Evolutionary conservation across 2,797 vertebrate genomes (phyloP).

Genomic region (Crenuchus spilurus): DNA sequence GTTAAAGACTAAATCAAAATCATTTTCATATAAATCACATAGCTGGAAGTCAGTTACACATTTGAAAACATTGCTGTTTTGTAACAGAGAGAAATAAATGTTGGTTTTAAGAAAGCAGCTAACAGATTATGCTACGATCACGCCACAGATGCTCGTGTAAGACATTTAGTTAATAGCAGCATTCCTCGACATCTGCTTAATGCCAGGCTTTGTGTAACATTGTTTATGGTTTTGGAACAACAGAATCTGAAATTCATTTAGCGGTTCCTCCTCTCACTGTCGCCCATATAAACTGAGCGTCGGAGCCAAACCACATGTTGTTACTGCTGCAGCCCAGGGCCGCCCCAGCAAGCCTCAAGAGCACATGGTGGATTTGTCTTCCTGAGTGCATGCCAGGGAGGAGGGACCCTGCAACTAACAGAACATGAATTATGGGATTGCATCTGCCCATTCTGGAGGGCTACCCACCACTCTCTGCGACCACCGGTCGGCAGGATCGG

Average conservation of each 20-base stretch:
- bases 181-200: conserved; percentile 45
- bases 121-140: conserved; percentile 21
- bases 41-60: not conserved
- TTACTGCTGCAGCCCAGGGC: conserved; percentile 67
- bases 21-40: not conserved
- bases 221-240: conserved; percentile 76
- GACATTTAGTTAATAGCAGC: conserved; percentile 43
- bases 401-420: conserved; percentile 39
- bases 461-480: conserved; percentile 21
- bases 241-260: conserved; percentile 82
- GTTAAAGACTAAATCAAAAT: not conserved
- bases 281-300: conserved; percentile 73
- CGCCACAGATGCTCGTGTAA: conserved; percentile 17
- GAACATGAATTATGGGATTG: conserved; percentile 37
- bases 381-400: conserved; percentile 62
- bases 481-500: conserved; percentile 14
- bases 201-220: conserved; percentile 64
- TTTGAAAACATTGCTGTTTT: not conserved
- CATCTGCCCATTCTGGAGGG: conserved; percentile 26
- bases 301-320: conserved; percentile 81
- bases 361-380: conserved; percentile 71
- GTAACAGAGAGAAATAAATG: conserved; percentile 6
- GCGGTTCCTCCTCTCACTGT: conserved; percentile 69
- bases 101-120: not conserved
- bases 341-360: conserved; percentile 73